Base-by-base conservation (phyloP, 2,113 vertebrate genomes). In the Cricetomys ansorgei region DNA sequence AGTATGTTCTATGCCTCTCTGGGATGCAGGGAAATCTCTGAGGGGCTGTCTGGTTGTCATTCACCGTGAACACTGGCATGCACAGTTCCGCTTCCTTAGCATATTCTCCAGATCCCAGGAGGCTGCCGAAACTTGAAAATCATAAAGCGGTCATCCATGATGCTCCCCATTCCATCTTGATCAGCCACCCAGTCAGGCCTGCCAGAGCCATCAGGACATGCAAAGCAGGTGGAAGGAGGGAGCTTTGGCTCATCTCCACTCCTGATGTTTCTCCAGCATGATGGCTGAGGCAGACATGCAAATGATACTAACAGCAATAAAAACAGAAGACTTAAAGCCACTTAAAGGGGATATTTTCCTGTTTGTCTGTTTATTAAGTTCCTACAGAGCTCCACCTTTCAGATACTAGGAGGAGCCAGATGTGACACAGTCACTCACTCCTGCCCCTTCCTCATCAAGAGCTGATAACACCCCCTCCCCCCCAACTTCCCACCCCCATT, bases 391-490 rank as follows among this genome's bases (percentile, higher is more conserved):
- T 5, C 25, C 62, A 2, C 37, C 5, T 55, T 43, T 16, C 8
- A 50, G 31, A 37, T 13, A 0, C 37, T 3, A 19, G 4, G 27
- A 25, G 59, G 59, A 21, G 13, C 29, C 40, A 0, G 43, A 15
- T 16, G 21, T 6, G 3, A 7, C 0, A 6, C 0, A 2, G 53
- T n/a, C 48, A 40, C 45, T 29, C 0, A 37, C 64, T 31, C 17
- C 31, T 84, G 70, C 45, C 45, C n/a, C 83, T 13, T 55, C 65
- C 13, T 69, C 0, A 0, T 4, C 8, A 70, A 50, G 31, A 40
- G 48, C 48, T 23, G 5, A 13, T 37, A 27, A 5, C 21, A 34
- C 37, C 34, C 21, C 10, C 12, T 57, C 40, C n/a, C n/a, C n/a
- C n/a, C n/a, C n/a, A n/a, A n/a, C n/a, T n/a, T n/a, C n/a, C n/a